A percentile compares a stretch with the other conserved stretches of the same genome.
Evolutionary conservation across 2,113 vertebrate genomes (phyloP).

Genomic region (Gracilinanus agilis): DNA sequence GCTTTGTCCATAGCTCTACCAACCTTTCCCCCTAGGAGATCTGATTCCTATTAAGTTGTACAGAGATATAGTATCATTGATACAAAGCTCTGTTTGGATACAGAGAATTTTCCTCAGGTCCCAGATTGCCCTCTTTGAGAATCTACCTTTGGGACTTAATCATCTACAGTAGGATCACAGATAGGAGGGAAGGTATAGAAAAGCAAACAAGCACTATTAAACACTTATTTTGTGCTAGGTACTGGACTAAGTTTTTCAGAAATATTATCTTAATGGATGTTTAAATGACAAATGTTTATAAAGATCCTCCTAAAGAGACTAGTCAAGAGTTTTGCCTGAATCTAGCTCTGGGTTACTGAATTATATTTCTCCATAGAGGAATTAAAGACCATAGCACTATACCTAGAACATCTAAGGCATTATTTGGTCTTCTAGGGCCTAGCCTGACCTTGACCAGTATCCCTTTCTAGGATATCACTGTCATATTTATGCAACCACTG

Average conservation of each 20-base stretch:
- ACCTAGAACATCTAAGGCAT: too few relatives aligned
- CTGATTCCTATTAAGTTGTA: not conserved
- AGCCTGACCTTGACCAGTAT: not conserved
- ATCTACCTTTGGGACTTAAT: not conserved
- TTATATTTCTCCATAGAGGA: too few relatives aligned
- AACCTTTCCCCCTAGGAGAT: too few relatives aligned
- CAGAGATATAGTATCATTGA: not conserved
- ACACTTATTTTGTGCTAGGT: not conserved
- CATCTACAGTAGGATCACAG: not conserved
- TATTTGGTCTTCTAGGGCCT: not conserved
- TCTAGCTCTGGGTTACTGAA: too few relatives aligned
- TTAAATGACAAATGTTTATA: not conserved
- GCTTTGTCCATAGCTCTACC: too few relatives aligned
- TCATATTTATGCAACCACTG: not conserved
- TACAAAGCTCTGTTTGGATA: not conserved
- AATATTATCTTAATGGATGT: not conserved
- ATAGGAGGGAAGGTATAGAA: too few relatives aligned
- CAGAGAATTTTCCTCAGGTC: not conserved
- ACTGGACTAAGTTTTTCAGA: not conserved
- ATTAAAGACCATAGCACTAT: too few relatives aligned
- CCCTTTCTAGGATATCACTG: not conserved
- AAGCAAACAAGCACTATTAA: not conserved
- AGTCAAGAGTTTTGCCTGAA: too few relatives aligned
- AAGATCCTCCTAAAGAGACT: too few relatives aligned
- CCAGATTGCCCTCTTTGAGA: not conserved